Evolutionary conservation across 23 tunicate genomes (phyloP).

Genomic region (Trididemnum clinides): DNA sequence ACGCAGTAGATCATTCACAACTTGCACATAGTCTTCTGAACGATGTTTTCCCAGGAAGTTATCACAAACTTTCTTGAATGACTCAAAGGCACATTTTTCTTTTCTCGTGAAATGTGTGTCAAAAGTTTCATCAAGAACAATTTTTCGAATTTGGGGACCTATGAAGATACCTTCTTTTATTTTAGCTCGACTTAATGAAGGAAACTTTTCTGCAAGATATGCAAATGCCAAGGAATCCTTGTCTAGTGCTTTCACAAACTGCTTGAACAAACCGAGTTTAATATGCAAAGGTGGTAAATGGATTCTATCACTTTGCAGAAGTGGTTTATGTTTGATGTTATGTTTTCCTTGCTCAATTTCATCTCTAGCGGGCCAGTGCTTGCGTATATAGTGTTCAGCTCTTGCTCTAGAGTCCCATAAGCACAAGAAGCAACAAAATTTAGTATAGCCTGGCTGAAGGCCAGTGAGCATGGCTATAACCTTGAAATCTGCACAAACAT

Average conservation of each 20-base stretch:
- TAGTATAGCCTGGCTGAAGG: conserved; percentile 27
- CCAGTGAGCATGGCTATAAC: conserved; percentile 11
- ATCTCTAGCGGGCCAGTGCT: conserved; percentile 18
- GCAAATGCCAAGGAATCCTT: not conserved
- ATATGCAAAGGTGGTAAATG: conserved; percentile 12
- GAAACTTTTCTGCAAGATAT: conserved; percentile 16
- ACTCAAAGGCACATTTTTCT: conserved; percentile 16
- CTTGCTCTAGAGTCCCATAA: not conserved
- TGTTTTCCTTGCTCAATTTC: conserved; percentile 20
- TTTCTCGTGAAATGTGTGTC: conserved; percentile 1
- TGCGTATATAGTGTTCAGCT: conserved; percentile 11
- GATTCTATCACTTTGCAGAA: conserved; percentile 12
- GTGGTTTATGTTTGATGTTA: conserved; percentile 11
- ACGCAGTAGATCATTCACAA: conserved; percentile 17
- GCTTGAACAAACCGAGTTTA: conserved; percentile 17
- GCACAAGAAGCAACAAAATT: conserved; percentile 20
- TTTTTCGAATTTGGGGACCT: conserved; percentile 14
- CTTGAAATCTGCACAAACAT: conserved; percentile 20
- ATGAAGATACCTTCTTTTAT: conserved; percentile 15
- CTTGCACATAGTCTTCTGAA: conserved; percentile 4
- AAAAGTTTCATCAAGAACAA: conserved; percentile 1
- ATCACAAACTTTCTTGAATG: conserved; percentile 16
- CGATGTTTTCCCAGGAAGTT: conserved; percentile 18
- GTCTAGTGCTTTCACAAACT: conserved; percentile 9
- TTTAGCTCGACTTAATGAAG: conserved; percentile 5